These are phyloP conservation scores for Polia nebulosa DNA, from an alignment of 2,888 invertebrate genomes.

Conservation along the genomic window DNA sequence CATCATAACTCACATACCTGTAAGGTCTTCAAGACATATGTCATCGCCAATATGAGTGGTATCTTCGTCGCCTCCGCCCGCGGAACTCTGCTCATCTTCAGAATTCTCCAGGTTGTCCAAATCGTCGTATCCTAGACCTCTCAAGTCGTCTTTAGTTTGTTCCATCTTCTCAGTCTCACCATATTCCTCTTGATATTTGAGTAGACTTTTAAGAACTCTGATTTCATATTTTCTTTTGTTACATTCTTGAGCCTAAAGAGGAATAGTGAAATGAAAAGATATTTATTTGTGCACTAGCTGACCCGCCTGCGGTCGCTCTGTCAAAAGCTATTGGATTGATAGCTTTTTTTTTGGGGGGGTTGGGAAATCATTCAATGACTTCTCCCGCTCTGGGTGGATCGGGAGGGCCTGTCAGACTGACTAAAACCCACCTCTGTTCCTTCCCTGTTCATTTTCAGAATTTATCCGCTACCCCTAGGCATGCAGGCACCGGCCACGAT, in stretches of 20 bases:
- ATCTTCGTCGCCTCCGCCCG: conserved; percentile 89
- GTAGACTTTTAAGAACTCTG: conserved; percentile 90
- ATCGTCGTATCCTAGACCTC: conserved; percentile 82
- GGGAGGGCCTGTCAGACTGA: no score
- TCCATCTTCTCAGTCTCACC: conserved; percentile 89
- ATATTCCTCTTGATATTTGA: conserved; percentile 90
- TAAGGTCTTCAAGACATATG: conserved; percentile 93
- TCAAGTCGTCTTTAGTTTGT: conserved; percentile 88
- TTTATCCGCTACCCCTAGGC: no score
- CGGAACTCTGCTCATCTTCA: conserved; percentile 87
- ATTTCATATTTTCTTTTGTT: conserved; percentile 91
- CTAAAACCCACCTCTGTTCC: no score
- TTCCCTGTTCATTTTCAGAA: no score
- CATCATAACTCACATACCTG: conserved; percentile 85
- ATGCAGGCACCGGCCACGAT: no score
- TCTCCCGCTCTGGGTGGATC: no score
- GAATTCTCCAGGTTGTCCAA: conserved; percentile 88
- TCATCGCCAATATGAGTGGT: conserved; percentile 93
- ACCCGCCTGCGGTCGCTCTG: no score
- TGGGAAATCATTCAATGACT: no score
- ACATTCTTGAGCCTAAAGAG: conserved; percentile 86
- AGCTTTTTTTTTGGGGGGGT: no score
- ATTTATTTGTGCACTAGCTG: neutral
- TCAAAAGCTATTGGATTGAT: no score
- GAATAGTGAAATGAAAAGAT: neutral